phyloP scores from a whole-genome alignment of 2,888 invertebrate species.

The Drosophila paranaensis region DNA sequence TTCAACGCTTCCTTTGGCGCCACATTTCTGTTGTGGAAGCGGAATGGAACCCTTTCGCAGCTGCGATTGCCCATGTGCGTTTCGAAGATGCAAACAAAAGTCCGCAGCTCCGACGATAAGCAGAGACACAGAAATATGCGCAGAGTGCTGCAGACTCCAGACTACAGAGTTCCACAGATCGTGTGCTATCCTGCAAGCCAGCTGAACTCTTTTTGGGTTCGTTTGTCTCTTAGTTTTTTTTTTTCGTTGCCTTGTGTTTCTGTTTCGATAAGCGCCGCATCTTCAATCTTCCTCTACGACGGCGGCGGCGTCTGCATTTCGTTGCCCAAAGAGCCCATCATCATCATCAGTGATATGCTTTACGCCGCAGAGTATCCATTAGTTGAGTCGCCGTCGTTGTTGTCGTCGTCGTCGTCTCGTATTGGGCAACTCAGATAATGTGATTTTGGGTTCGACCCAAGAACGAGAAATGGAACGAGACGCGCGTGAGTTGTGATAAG shows the following conservation, averaged over 20 bases:
- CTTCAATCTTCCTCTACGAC: conserved; percentile 78
- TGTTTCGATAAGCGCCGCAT: conserved; percentile 82
- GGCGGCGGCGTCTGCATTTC: conserved; percentile 58
- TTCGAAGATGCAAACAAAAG: conserved; percentile 70
- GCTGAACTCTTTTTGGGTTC: conserved; percentile 69
- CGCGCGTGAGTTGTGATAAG: conserved; percentile 79
- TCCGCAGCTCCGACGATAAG: conserved; percentile 71
- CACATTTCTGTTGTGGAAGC: conserved; percentile 67
- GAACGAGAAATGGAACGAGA: conserved; percentile 75
- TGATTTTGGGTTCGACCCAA: conserved; percentile 70
- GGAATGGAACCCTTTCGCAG: conserved; percentile 57
- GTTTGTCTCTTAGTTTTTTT: conserved; percentile 9
- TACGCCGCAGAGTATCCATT: conserved; percentile 73
- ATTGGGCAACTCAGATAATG: conserved; percentile 72
- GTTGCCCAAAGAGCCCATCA: conserved; percentile 59
- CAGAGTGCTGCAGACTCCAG: conserved; percentile 50
- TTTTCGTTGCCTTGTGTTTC: conserved; percentile 36
- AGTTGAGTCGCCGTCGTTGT: conserved; percentile 52
- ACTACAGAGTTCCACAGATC: conserved; percentile 29
- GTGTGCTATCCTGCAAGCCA: conserved; percentile 57
- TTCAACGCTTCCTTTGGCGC: conserved; percentile 74
- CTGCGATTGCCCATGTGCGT: conserved; percentile 56
- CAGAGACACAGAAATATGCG: conserved; percentile 69
- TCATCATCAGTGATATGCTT: conserved; percentile 74
- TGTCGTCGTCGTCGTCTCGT: conserved; percentile 22